Percentiles rank a stretch among this genome's conserved stretches.
Evolutionary conservation across 2,113 vertebrate species (phyloP).

Genomic region (Poeciliopsis prolifica): DNA sequence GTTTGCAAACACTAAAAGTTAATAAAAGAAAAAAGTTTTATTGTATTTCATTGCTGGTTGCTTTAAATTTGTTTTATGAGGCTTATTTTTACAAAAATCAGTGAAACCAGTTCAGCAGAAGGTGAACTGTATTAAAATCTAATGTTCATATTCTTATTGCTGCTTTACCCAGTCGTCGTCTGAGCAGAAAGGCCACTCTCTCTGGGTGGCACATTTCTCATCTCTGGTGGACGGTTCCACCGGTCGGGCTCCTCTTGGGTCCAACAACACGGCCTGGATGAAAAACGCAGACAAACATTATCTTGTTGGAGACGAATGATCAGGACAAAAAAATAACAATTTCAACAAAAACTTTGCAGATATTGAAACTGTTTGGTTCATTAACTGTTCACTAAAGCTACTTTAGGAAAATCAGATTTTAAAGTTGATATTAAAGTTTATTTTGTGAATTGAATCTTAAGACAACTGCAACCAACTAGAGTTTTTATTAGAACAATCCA

Average conservation of each 20-base stretch:
- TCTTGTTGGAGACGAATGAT: neutral
- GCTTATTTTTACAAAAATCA: no score
- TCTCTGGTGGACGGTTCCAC: slow-evolving; percentile 68
- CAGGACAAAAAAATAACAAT: no score
- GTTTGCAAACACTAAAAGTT: no score
- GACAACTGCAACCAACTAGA: no score
- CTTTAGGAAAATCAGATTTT: no score
- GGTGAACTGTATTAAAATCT: neutral
- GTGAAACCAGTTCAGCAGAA: no score
- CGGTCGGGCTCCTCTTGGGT: slow-evolving; percentile 83
- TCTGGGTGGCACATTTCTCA: slow-evolving; percentile 78
- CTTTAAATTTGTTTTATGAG: neutral
- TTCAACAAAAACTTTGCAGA: no score
- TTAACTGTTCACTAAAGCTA: no score
- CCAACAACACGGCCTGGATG: fast-evolving
- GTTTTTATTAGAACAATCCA: neutral
- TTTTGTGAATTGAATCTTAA: no score
- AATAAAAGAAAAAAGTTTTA: neutral
- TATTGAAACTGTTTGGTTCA: no score
- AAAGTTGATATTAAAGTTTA: no score
- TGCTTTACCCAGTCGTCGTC: slow-evolving; percentile 86
- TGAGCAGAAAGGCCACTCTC: slow-evolving; percentile 85
- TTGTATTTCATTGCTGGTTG: neutral
- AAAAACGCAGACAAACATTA: neutral
- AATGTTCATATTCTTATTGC: neutral